Evolutionary conservation across 2,797 vertebrate genomes (phyloP).

Genomic region (Sternotherus odoratus): DNA sequence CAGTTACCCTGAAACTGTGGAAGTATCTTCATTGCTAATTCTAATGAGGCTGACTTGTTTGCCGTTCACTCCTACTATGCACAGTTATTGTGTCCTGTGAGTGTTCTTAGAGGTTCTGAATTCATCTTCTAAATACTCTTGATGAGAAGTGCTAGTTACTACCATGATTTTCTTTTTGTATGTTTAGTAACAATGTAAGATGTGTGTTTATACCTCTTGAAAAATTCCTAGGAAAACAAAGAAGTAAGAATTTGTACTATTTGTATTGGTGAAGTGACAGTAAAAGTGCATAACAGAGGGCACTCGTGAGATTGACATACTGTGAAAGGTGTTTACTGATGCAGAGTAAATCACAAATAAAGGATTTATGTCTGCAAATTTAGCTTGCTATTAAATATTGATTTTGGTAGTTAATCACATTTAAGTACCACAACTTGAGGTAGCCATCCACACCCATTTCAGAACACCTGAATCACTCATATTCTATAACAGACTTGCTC

Average conservation of each 20-base stretch:
- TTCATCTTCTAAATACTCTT: neutral
- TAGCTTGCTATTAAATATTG: neutral
- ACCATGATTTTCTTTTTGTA: neutral
- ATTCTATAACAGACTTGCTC: neutral
- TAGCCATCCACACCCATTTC: neutral
- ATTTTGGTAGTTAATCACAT: neutral
- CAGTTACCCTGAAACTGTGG: neutral
- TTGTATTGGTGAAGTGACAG: neutral
- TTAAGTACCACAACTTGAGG: neutral
- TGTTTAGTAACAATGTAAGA: neutral
- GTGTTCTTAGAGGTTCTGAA: neutral
- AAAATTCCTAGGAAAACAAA: neutral
- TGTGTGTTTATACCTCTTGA: neutral
- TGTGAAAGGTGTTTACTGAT: neutral
- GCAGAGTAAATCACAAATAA: neutral
- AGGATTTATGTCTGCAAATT: neutral
- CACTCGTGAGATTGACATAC: neutral
- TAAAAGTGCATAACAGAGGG: neutral
- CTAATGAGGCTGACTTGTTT: neutral
- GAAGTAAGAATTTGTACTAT: accelerated
- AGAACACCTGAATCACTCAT: neutral
- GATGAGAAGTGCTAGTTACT: neutral
- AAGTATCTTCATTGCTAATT: neutral
- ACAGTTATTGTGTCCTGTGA: neutral
- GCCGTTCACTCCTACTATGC: neutral